phyloP scores from a whole-genome alignment of 2,888 invertebrate species.

The Megaustenia siamemsis region DNA sequence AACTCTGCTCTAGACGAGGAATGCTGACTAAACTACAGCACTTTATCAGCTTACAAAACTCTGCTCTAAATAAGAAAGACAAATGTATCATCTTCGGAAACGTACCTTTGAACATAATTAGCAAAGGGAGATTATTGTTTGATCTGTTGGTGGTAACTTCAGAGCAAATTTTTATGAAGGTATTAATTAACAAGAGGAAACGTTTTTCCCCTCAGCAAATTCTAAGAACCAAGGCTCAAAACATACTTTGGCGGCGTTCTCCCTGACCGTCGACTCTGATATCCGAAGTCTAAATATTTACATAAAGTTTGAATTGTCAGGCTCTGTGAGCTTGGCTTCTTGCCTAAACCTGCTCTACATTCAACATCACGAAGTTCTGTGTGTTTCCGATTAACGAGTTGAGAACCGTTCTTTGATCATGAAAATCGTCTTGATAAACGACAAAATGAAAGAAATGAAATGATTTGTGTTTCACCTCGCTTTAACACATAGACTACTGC shows the following conservation, averaged over 20 bases:
- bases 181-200: not conserved
- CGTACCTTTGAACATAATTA: too few species aligned
- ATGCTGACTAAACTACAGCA: too few species aligned
- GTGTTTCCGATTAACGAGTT: not conserved
- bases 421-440: not conserved
- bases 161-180: too few species aligned
- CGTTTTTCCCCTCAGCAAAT: not conserved
- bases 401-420: not conserved
- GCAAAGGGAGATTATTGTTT: too few species aligned
- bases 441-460: not conserved
- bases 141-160: too few species aligned
- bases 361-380: conserved; percentile 15
- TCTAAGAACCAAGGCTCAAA: not conserved
- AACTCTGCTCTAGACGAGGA: too few species aligned
- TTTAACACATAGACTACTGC: not conserved
- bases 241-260: not conserved
- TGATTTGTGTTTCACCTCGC: not conserved
- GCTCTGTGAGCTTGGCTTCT: not conserved
- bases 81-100: too few species aligned
- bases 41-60: too few species aligned
- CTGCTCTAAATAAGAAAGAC: too few species aligned
- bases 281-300: not conserved
- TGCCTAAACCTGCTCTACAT: not conserved
- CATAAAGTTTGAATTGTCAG: not conserved
- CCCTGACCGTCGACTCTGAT: too few species aligned